phyloP scores from a whole-genome alignment of 2,113 vertebrate species.

The Phylloscopus trochiloides region DNA sequence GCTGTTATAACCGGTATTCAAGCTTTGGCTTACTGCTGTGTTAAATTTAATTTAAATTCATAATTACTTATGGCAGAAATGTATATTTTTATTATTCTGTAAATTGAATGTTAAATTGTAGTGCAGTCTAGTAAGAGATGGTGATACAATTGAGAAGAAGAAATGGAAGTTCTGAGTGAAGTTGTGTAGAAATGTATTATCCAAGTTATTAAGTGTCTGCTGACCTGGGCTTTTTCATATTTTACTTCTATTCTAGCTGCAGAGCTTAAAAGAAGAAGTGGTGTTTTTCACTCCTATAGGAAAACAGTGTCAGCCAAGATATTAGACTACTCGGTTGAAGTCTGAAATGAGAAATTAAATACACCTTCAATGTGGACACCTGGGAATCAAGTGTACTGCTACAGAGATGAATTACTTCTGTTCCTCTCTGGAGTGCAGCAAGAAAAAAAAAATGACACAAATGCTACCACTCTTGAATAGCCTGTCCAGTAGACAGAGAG shows the following conservation, averaged over 20 bases:
- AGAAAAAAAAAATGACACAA: not conserved
- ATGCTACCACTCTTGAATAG: not conserved
- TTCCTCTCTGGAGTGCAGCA: not conserved
- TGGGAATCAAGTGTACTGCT: not conserved
- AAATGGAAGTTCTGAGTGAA: not conserved
- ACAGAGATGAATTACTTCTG: not conserved
- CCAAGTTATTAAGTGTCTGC: not conserved
- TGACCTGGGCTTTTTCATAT: not conserved
- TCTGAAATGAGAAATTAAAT: not conserved
- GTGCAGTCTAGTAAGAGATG: not conserved
- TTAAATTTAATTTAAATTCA: not conserved
- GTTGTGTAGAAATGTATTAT: not conserved
- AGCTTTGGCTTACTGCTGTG: not conserved
- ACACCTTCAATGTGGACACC: not conserved
- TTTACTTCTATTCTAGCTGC: not conserved
- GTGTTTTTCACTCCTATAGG: not conserved
- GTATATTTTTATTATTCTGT: not conserved
- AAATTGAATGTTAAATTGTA: not conserved
- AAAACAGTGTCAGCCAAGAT: not conserved
- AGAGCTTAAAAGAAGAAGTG: not conserved
- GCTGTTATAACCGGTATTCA: not conserved
- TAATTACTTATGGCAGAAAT: not conserved
- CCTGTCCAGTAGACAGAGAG: not conserved
- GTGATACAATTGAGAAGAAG: not conserved
- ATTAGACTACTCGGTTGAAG: not conserved